Base-by-base conservation (phyloP, 2,797 vertebrate species). In the Oryzias dopingdopingensis region DNA sequence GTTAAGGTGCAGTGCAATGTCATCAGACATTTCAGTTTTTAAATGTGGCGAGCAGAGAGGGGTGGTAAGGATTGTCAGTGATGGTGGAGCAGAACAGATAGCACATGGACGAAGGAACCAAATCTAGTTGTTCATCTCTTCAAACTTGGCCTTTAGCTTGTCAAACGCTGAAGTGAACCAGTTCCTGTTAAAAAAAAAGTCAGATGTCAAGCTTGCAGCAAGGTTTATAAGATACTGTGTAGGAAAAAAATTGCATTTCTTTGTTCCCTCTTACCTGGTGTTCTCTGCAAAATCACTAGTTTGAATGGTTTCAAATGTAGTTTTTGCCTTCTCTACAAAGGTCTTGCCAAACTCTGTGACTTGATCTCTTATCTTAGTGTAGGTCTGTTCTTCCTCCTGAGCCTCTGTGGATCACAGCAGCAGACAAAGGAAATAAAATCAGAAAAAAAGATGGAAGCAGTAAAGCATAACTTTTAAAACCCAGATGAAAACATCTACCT, bases 401-500 rank as follows among this genome's bases (percentile, higher is more conserved):
- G 90, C 92, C 62, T 91, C 92, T 86, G 79, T 16, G 4, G 6
- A 23, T n/a, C 32, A 16, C 14, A 20, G 14, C 2, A 42, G 20
- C 0, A 5, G 8, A 46, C 10, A 20, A 14, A 4, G 10, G 44
- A 15, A 22, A 8, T 12, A 6, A 6, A 18, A 12, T 1, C 0
- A 4, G 2, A 22, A 1, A 37, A 16, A 14, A 26, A 41, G 1
- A 18, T 16, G 14, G 5, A n/a, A 12, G 10, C n/a, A 54, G 26
- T 13, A 41, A 54, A 42, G 15, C 10, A 37, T 10, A 10, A 12
- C 10, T 13, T 37, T 37, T 37, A 12, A 15, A 56, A 1, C 4
- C 2, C 2, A 22, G 2, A n/a, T 4, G 4, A 17, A 12, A 8
- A 22, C 7, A 59, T 56, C 4, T 59, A 95, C 94, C 92, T 83